A percentile compares a stretch with the other conserved stretches of the same genome.
Evolutionary conservation across 2,888 invertebrate species (phyloP).

Genomic region (Thymelicus acteon): DNA sequence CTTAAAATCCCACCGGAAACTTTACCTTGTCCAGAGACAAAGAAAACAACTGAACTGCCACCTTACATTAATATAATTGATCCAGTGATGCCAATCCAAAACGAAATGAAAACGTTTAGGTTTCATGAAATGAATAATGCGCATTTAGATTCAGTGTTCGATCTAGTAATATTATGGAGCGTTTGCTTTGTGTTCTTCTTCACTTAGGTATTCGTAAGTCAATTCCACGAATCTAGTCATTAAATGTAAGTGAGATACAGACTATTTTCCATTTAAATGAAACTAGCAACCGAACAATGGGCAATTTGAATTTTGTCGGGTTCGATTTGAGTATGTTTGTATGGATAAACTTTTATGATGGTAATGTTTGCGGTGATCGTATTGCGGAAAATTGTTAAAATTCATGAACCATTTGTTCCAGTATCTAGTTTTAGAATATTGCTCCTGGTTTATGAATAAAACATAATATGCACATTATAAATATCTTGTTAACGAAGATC

Average conservation of each 20-base stretch:
- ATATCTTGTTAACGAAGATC: background rate
- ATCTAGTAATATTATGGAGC: conserved; percentile 58
- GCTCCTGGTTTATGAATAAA: conserved; percentile 13
- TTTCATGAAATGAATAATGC: conserved; percentile 69
- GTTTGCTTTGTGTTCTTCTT: conserved; percentile 69
- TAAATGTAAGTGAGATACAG: conserved; percentile 65
- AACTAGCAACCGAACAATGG: conserved; percentile 33
- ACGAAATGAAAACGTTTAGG: conserved; percentile 79
- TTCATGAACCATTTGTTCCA: conserved; percentile 34
- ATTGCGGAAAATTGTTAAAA: conserved; percentile 34
- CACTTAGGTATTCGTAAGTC: conserved; percentile 59
- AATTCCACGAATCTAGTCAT: conserved; percentile 58
- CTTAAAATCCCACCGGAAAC: conserved; percentile 72
- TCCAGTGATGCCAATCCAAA: conserved; percentile 75
- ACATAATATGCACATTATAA: background rate
- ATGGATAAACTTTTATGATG: conserved; percentile 37
- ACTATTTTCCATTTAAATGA: conserved; percentile 53
- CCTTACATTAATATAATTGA: conserved; percentile 61
- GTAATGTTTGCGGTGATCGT: conserved; percentile 26
- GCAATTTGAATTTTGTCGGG: conserved; percentile 43
- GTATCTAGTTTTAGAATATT: conserved; percentile 14
- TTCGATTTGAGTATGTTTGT: conserved; percentile 35
- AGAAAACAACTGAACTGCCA: conserved; percentile 68
- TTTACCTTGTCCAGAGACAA: conserved; percentile 72
- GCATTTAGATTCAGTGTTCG: conserved; percentile 43